Evolutionary conservation across 2,113 vertebrate species (phyloP), one percentile per base, ranked within the genome.

Genomic region (Heteronetta atricapilla): DNA sequence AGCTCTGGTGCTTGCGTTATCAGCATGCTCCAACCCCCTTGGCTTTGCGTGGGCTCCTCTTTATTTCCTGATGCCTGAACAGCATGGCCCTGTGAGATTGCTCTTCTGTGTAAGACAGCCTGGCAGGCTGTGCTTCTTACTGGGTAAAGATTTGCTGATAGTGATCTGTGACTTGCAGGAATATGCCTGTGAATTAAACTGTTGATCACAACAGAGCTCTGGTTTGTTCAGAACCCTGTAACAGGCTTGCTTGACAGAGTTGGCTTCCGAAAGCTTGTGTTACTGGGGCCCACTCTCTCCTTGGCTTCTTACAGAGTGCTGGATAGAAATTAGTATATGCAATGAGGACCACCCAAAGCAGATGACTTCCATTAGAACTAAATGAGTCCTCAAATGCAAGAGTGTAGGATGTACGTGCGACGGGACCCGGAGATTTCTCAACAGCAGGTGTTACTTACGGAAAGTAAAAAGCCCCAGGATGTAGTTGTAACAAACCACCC

Each of bases 291-390:
- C 5, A 2, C 34, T 92, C 59, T 34, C 6, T 85, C 55, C 50
- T 81, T 90, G 74, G 88, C 77, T 90, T 87, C 66, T 81, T 79
- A 36, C 26, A 59, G 67, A 74, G 70, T 38, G 40, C 44, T 85
- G 25, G 13, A 70, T 90, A 58, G 77, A 90, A 96, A 92, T 76
- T 28, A 53, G 7, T 11, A 14, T 59, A 28, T 7, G 6, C n/a
- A 38, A 46, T 10, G 12, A 82, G 67, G 90, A 90, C 81, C 94
- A 93, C 93, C 53, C 86, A 93, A 81, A 79, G 55, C 40, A 89
- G 72, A 84, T 36, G 0, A 50, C 68, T 93, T 90, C 69, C 67
- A 46, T 79, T 82, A 82, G 44, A 69, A 29, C 64, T 84, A 92
- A 63, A 83, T 0, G 2, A 83, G 17, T 48, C 44, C 21, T 92